These are phyloP conservation scores for Antheraea assamensis DNA, from an alignment of 2,888 invertebrate genomes.

Conservation along the genomic window DNA sequence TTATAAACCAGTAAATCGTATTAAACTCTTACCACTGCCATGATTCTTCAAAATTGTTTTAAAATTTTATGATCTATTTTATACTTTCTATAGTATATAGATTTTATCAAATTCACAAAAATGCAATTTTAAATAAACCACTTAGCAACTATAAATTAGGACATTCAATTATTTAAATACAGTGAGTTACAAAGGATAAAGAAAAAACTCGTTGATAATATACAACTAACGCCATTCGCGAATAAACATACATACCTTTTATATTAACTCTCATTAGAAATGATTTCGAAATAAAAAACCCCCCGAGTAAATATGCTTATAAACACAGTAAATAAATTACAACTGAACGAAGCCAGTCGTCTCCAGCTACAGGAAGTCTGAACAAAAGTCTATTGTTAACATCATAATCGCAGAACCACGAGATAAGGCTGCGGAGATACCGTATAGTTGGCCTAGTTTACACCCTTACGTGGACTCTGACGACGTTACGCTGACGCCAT, in stretches of 20 bases:
- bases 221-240: too few species aligned
- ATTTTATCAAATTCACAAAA: background rate
- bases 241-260: too few species aligned
- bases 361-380: conserved; percentile 16
- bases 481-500: conserved; percentile 19
- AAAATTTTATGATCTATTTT: too few species aligned
- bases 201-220: background rate
- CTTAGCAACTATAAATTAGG: background rate
- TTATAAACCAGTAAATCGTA: too few species aligned
- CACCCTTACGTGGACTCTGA: conserved; percentile 21
- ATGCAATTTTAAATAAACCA: background rate
- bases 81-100: background rate
- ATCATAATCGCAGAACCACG: conserved; percentile 26
- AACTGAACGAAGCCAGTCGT: conserved; percentile 14
- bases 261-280: background rate
- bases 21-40: too few species aligned
- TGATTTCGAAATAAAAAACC: background rate
- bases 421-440: conserved; percentile 29
- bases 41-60: too few species aligned
- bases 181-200: background rate
- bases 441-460: conserved; percentile 27
- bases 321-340: conserved; percentile 4
- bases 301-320: background rate
- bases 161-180: background rate
- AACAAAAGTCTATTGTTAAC: conserved; percentile 29